These are phyloP conservation scores for Odontesthes bonariensis DNA, from an alignment of 2,113 vertebrate species.

Conservation along the genomic window DNA sequence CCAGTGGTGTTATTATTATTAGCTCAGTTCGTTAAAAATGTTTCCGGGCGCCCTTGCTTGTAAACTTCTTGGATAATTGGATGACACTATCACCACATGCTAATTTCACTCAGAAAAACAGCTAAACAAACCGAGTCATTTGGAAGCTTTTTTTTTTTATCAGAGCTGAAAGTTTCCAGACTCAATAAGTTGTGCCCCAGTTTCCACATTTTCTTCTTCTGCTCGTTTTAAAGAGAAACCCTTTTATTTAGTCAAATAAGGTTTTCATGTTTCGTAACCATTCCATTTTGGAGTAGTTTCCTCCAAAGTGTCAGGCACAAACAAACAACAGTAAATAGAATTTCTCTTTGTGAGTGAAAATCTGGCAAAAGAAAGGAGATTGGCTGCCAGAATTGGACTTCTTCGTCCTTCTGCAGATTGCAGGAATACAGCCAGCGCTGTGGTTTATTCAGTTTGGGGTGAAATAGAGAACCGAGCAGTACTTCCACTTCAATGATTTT, in stretches of 20 bases:
- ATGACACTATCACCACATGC: constrained; percentile 63
- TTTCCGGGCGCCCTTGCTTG: constrained; percentile 19
- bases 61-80: constrained; percentile 68
- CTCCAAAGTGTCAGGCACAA: constrained; percentile 29
- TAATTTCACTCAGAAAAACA: constrained; percentile 69
- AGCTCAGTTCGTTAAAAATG: constrained; percentile 46
- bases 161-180: constrained; percentile 54
- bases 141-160: constrained; percentile 67
- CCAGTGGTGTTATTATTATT: constrained; percentile 44
- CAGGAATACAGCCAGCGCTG: not conserved
- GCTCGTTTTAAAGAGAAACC: constrained; percentile 6
- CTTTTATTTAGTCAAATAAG: too few species aligned
- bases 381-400: constrained; percentile 21
- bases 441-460: not conserved
- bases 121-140: constrained; percentile 71
- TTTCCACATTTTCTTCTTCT: constrained; percentile 28
- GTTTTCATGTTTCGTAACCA: constrained; percentile 38
- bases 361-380: constrained; percentile 23
- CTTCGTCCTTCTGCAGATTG: constrained; percentile 19
- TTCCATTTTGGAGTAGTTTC: constrained; percentile 31
- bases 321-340: constrained; percentile 16
- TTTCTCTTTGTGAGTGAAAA: constrained; percentile 32
- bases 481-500: too few species aligned
- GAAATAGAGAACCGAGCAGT: not conserved
- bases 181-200: constrained; percentile 57